Percentiles rank a stretch among this genome's conserved stretches.
phyloP scores from a whole-genome alignment of 2,888 invertebrate genomes.

The Salticus scenicus region DNA sequence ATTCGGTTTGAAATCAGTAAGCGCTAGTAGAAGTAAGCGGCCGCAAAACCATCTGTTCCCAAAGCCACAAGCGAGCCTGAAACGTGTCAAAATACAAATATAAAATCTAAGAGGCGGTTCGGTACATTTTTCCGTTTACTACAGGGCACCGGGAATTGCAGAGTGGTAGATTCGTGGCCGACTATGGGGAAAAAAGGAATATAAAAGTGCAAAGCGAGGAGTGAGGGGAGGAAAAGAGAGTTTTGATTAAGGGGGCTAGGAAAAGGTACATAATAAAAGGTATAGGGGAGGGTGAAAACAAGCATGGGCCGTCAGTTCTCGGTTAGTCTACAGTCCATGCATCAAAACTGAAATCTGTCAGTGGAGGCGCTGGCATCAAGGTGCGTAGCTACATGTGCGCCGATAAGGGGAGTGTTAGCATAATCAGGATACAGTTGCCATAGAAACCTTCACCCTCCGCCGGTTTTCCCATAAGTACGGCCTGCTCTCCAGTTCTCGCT shows the following conservation, averaged over 20 bases:
- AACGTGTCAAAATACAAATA: slow-evolving; percentile 18
- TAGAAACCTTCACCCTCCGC: slow-evolving; percentile 50
- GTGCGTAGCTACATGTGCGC: slow-evolving; percentile 65
- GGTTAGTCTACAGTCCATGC: slow-evolving; percentile 48
- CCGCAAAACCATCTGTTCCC: slow-evolving; percentile 28
- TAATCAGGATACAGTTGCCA: slow-evolving; percentile 65
- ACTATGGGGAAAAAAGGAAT: slow-evolving; percentile 11
- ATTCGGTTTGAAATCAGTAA: slow-evolving; percentile 11
- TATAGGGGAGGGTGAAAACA: slow-evolving; percentile 35
- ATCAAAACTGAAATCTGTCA: slow-evolving; percentile 32
- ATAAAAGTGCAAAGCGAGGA: neutral
- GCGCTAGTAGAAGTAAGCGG: neutral
- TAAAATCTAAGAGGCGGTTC: slow-evolving; percentile 13
- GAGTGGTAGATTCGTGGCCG: slow-evolving; percentile 24
- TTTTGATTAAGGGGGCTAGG: slow-evolving; percentile 35
- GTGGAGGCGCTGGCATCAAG: slow-evolving; percentile 37
- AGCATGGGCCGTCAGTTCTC: slow-evolving; percentile 32
- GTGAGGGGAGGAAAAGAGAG: slow-evolving; percentile 24
- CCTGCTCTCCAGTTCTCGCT: slow-evolving; percentile 26
- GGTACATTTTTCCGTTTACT: slow-evolving; percentile 19
- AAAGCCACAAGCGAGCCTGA: slow-evolving; percentile 20
- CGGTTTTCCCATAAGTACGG: slow-evolving; percentile 63
- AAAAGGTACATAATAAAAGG: slow-evolving; percentile 46
- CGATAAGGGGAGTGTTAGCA: slow-evolving; percentile 65
- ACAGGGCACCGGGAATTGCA: slow-evolving; percentile 19